phyloP scores from a whole-genome alignment of 2,797 vertebrate genomes.

The Eulemur mongoz region DNA sequence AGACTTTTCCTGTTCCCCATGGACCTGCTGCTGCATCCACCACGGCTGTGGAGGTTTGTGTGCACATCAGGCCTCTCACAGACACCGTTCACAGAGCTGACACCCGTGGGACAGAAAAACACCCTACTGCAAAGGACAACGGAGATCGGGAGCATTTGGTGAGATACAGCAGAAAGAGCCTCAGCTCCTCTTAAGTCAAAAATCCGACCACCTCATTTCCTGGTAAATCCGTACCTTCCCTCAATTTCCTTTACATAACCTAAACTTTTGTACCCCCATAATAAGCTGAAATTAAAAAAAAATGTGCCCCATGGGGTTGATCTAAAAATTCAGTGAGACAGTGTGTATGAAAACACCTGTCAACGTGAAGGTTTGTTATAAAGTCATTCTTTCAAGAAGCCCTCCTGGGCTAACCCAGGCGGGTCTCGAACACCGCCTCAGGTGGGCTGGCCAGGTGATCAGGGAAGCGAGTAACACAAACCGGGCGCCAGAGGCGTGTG shows the following conservation, averaged over 20 bases:
- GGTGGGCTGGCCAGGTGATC: not conserved
- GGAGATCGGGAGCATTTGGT: not conserved
- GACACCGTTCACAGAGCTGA: rapidly evolving
- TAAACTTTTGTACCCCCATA: no score
- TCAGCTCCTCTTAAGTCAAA: not conserved
- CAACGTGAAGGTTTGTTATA: not conserved
- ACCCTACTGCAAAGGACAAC: not conserved
- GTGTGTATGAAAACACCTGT: rapidly evolving
- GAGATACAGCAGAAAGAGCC: not conserved
- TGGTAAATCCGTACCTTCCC: no score
- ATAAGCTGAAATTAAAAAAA: no score
- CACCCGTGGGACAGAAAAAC: rapidly evolving
- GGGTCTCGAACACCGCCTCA: not conserved
- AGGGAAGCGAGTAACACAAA: rapidly evolving
- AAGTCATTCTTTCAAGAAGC: not conserved
- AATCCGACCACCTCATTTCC: not conserved
- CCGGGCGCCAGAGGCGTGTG: rapidly evolving
- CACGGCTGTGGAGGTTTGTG: rapidly evolving
- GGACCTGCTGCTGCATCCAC: rapidly evolving
- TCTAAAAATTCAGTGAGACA: rapidly evolving
- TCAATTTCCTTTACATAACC: no score
- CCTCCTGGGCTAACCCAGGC: not conserved
- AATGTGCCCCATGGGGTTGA: not conserved
- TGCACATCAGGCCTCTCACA: not conserved
- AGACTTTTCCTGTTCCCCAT: rapidly evolving